Evolutionary conservation across 1,140 invertebrate genomes (phyloP).

Genomic region (Tenebrio molitor): DNA sequence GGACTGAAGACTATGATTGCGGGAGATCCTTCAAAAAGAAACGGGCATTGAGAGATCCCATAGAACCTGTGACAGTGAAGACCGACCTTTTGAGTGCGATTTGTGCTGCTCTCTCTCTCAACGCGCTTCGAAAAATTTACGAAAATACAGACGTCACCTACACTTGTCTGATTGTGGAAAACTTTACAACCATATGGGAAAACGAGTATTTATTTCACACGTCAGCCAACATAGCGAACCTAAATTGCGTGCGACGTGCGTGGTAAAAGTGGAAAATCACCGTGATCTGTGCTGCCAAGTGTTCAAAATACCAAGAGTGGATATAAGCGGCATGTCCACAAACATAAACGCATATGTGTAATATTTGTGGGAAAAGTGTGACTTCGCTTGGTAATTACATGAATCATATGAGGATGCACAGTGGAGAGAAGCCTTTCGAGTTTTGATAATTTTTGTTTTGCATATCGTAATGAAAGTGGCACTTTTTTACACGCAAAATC

Average conservation of each 20-base stretch:
- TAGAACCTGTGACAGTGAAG: neutral
- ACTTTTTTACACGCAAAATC: constrained; percentile 77
- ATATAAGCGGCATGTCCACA: neutral
- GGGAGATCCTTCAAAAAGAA: constrained; percentile 41
- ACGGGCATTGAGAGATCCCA: constrained; percentile 18
- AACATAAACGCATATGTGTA: too few relatives aligned
- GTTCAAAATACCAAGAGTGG: too few relatives aligned
- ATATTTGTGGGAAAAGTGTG: too few relatives aligned
- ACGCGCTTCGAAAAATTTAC: neutral
- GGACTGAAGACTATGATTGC: constrained; percentile 65
- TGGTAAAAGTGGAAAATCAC: neutral
- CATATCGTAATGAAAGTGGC: constrained; percentile 78
- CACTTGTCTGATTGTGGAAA: constrained; percentile 68
- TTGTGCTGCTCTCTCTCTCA: neutral
- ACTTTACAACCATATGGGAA: neutral
- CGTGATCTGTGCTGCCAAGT: too few relatives aligned
- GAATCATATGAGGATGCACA: constrained; percentile 84
- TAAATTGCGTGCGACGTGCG: neutral
- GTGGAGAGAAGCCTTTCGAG: constrained; percentile 83
- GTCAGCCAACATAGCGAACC: neutral
- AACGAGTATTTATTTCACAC: neutral
- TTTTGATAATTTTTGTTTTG: constrained; percentile 74
- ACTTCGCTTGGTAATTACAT: too few relatives aligned
- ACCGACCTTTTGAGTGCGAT: neutral
- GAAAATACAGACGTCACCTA: constrained; percentile 70